A percentile compares a stretch with the other conserved stretches of the same genome.
Evolutionary conservation across 2,113 vertebrate genomes (phyloP).

Genomic region (Passer montanus): DNA sequence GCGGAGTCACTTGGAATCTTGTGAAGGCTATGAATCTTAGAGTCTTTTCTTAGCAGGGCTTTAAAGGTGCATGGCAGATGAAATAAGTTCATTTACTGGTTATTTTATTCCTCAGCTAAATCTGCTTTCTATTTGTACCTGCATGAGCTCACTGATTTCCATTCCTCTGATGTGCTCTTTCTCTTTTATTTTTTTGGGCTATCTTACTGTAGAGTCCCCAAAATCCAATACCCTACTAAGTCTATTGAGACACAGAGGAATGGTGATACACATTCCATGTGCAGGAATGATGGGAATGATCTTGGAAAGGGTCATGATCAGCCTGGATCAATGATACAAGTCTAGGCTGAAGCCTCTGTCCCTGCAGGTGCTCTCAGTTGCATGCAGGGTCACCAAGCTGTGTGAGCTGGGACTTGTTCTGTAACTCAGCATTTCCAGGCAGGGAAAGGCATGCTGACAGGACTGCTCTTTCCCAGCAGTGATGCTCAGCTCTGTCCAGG

Average conservation of each 20-base stretch:
- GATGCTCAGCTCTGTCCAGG: background rate
- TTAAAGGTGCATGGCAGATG: constrained; percentile 20
- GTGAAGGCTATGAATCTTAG: background rate
- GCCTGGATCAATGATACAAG: background rate
- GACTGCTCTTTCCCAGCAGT: background rate
- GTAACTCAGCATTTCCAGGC: background rate
- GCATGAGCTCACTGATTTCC: background rate
- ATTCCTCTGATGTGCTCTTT: background rate
- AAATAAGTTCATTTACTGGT: background rate
- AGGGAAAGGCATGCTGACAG: background rate
- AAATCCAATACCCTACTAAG: background rate
- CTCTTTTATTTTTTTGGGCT: background rate
- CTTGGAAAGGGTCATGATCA: background rate
- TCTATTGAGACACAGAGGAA: background rate
- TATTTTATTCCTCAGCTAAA: background rate
- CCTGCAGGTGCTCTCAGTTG: background rate
- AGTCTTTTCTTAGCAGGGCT: background rate
- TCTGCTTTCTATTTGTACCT: constrained; percentile 31
- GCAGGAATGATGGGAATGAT: background rate
- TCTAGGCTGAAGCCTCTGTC: background rate
- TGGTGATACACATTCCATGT: accelerated
- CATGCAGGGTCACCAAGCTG: background rate
- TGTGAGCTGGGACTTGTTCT: background rate
- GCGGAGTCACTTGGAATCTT: background rate
- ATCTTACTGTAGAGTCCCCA: background rate